phyloP scores from a whole-genome alignment of 30 jellyfish, hydroid and myxozoan genomes.

The Cassiopea andromeda region DNA sequence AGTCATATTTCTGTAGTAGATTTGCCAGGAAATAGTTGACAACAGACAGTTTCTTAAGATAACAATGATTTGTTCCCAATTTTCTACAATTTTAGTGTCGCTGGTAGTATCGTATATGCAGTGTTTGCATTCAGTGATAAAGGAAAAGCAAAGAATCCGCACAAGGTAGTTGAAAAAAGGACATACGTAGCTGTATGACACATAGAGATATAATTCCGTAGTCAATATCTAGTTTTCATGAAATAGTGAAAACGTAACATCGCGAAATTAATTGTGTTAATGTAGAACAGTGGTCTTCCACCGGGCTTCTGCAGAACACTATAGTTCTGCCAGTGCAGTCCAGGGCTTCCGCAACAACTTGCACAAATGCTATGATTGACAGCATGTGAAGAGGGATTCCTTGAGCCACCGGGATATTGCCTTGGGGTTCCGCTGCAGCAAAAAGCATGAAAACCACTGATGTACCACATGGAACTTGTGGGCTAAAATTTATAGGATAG shows the following conservation, averaged over 20 bases:
- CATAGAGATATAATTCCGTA: background rate
- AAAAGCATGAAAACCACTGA: too few relatives aligned
- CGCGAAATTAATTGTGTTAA: too few relatives aligned
- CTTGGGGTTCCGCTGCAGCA: too few relatives aligned
- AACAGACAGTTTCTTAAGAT: background rate
- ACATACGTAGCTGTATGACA: background rate
- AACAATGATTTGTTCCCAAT: background rate
- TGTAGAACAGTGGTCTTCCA: too few relatives aligned
- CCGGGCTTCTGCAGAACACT: too few relatives aligned
- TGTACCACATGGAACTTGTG: too few relatives aligned
- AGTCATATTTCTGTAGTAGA: background rate
- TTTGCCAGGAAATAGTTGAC: background rate
- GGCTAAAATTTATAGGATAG: too few relatives aligned
- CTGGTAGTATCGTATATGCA: conserved; percentile 75
- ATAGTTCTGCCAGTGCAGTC: too few relatives aligned
- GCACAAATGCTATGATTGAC: too few relatives aligned
- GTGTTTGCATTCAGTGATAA: conserved; percentile 61
- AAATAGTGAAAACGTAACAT: background rate
- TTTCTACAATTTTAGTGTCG: conserved; percentile 40
- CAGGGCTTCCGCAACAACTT: too few relatives aligned
- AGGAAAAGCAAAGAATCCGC: background rate
- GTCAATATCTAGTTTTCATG: background rate
- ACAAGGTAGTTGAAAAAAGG: background rate
- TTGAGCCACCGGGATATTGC: too few relatives aligned
- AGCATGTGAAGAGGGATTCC: too few relatives aligned